Evolutionary conservation across 2,888 invertebrate genomes (phyloP).

Genomic region (Drosophila testacea): DNA sequence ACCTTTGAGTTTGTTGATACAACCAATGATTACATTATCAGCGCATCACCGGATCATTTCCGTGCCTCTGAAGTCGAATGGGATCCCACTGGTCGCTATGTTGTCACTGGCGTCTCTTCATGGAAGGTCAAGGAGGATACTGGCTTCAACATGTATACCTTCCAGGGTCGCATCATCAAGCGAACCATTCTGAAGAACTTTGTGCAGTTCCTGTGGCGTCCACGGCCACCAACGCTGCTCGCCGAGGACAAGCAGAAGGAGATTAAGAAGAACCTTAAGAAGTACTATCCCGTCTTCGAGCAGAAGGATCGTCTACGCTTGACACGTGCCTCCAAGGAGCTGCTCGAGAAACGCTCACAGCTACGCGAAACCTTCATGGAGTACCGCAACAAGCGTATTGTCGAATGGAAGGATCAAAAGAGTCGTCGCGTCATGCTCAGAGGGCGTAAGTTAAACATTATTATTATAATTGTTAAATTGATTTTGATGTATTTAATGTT

Average conservation of each 20-base stretch:
- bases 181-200: conserved; percentile 96
- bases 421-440: conserved; percentile 93
- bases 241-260: conserved; percentile 95
- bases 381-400: conserved; percentile 91
- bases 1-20: conserved; percentile 98
- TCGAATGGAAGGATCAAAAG: conserved; percentile 92
- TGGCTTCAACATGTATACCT: conserved; percentile 99
- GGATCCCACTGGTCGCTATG: conserved; percentile 99
- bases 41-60: conserved; percentile 97
- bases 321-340: conserved; percentile 97
- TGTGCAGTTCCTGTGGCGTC: conserved; percentile 98
- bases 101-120: conserved; percentile 96
- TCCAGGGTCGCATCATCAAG: conserved; percentile 92
- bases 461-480: background rate
- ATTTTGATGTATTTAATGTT: background rate
- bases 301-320: conserved; percentile 97
- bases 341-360: conserved; percentile 95
- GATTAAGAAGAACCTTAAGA: conserved; percentile 98
- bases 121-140: conserved; percentile 97
- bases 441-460: conserved; percentile 89
- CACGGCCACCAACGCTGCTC: conserved; percentile 94
- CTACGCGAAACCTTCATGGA: conserved; percentile 94
- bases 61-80: conserved; percentile 98
- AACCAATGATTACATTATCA: conserved; percentile 96
- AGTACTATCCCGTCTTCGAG: conserved; percentile 98